Evolutionary conservation across 2,797 vertebrate species (phyloP), one percentile per base, ranked within the genome.

Genomic region (Streptopelia turtur): DNA sequence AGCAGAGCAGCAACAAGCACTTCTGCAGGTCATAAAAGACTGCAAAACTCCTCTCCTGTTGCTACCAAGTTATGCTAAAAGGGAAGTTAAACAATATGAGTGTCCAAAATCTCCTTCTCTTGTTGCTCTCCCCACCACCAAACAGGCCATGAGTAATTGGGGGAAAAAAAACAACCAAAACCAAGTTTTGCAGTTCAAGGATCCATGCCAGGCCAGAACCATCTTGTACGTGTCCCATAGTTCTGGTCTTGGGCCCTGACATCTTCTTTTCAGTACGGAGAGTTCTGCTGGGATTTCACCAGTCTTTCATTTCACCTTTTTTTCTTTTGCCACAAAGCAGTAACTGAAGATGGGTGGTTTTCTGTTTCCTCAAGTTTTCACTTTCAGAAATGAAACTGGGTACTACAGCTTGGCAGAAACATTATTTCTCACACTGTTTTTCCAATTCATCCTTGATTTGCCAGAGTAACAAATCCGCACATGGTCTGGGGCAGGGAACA

Each of bases 391-490:
- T 12, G 25, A 88, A 91, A 65, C 30, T 1, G 43, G 91, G 93
- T 45, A 84, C 55, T 47, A 72, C 17, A 79, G 56, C 63, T 88
- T 90, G 64, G 85, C 80, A 82, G 64, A 69, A 60, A 39, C 5
- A 8, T 11, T 57, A 77, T 53, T 93, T 57, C 82, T 91, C 81
- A 70, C 27, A 47, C 43, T 4, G 23, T 70, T 94, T 91, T 77
- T 84, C 61, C 60, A 68, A 2, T 92, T 87, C 49, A 68, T n/a
- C 81, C 56, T 30, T 31, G 25, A 89, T 90, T 83, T 87, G 45
- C 75, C 77, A 84, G 37, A 66, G 30, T 31, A 93, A 93, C 39
- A 91, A 89, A 74, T 69, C 55, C 77, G 82, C 55, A 82, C 27
- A 13, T 17, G 17, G 61, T 41, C 11, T 87, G 49, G 43, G 82